Evolutionary conservation across 2,113 vertebrate genomes (phyloP).

Genomic region (Otocyon megalotis): DNA sequence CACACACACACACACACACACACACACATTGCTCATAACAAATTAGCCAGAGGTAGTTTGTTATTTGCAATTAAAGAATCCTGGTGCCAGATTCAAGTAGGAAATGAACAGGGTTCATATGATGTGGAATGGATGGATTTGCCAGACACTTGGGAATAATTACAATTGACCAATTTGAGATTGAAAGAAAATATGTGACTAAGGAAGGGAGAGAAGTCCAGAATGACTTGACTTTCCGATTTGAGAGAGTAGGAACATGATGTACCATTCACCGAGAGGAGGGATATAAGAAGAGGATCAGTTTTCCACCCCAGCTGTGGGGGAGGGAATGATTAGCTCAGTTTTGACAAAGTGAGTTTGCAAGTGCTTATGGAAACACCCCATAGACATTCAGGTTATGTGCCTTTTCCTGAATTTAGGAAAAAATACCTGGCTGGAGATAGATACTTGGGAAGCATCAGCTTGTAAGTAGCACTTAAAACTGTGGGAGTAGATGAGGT

Average conservation of each 20-base stretch:
- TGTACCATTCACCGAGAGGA: background rate
- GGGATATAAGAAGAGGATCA: background rate
- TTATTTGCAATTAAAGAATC: background rate
- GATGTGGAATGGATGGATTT: background rate
- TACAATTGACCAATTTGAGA: background rate
- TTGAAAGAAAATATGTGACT: background rate
- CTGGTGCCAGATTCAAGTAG: background rate
- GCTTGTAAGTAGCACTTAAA: constrained; percentile 18
- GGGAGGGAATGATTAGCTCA: constrained; percentile 40
- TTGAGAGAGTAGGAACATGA: background rate
- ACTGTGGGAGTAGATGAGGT: background rate
- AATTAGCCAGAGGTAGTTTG: background rate
- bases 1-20: too few species aligned
- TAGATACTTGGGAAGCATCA: background rate
- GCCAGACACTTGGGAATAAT: background rate
- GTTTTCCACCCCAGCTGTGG: background rate
- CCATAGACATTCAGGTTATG: background rate
- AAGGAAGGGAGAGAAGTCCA: background rate
- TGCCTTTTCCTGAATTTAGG: constrained; percentile 1
- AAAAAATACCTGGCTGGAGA: background rate
- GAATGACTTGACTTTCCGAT: background rate
- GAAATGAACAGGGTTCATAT: background rate
- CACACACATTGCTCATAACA: background rate
- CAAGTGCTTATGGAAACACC: constrained; percentile 16
- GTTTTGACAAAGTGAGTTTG: constrained; percentile 49